Base-by-base conservation (phyloP, 2,797 vertebrate genomes). In the Echeneis naucrates region DNA sequence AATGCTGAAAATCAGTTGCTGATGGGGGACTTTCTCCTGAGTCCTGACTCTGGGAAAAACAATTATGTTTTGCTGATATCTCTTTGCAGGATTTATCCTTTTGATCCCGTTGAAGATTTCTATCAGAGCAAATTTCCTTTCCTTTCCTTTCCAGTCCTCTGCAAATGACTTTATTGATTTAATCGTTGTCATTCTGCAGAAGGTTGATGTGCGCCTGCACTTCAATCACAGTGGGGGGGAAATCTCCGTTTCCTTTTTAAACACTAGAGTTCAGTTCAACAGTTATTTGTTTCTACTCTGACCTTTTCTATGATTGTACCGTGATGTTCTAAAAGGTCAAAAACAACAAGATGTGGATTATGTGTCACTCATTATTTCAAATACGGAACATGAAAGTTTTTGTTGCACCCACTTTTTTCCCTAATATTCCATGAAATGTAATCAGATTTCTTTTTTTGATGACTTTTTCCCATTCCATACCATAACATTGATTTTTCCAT, bases 281-380 rank as follows among this genome's bases (percentile, higher is more conserved):
- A 72, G 61, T 72, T 88, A 58, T 88, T 84, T 84, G 79, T 83
- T 89, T 67, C 89, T 83, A 71, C 61, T 54, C 71, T 93, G 92
- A 93, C 93, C 93, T 95, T 94, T 92, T 78, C 87, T 86, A 67
- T 88, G 84, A 90, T 88, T 90, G 86, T 85, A 78, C 65, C 83
- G 75, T 53, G 59, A 70, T 84, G 68, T 77, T 87, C 75, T 81
- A 75, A 93, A 91, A 92, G 91, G 89, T 86, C 87, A 92, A 72
- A 81, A 87, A 77, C 77, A 92, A 84, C 91, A 86, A 84, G 80
- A 80, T 81, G 80, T 84, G 87, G 81, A 90, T 90, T 91, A 87
- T 84, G 78, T 32, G 81, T 91, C 90, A 88, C 59, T 90, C 80
- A 85, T 85, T 71, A 78, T 86, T 89, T 78, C 73, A 85, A 61